Evolutionary conservation across 2,888 invertebrate species (phyloP), one percentile per base, ranked within the genome.

Genomic region (Drepana falcataria): DNA sequence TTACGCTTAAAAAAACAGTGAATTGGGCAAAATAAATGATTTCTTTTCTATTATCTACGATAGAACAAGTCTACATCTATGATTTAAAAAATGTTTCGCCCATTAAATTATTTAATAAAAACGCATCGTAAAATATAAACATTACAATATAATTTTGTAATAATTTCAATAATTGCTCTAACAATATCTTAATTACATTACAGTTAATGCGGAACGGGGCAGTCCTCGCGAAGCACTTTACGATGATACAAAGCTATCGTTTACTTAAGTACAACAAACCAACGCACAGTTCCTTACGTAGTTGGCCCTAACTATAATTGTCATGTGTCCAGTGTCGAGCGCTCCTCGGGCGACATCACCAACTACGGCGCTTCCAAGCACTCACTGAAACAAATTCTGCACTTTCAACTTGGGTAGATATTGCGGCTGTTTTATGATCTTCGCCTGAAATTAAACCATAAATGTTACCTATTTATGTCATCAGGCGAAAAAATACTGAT

Each of bases 381-480:
- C 48, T 88, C 84, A 90, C 79, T 89, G 85, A 73, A 91, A 90
- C 72, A 90, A 75, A 77, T 85, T 87, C 69, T 86, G 83, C 66
- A 90, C 79, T 80, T 85, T 88, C 65, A 91, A 61, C 68, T 89
- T 91, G 53, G 89, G 87, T 66, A 86, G 70, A 69, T 81, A 87
- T 58, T 81, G 83, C 6, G 83, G 75, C 35, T 80, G 79, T 66
- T 84, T 87, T 51, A 79, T 75, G 47, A 85, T 82, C 69, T 82
- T 82, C 9, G 88, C 85, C 90, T 91, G 79, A 54, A 85, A 85
- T 47, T 49, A 52, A 53, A n/a, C n/a, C n/a, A n/a, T n/a, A 53
- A 52, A 54, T 21, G 35, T 7, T 0, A 6, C 0, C 35, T 4
- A n/a, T 35, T 47, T 4, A 47, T 4, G 37, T 3, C 37, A 37